phyloP scores from a whole-genome alignment of 2,888 invertebrate genomes.

The Fabriciana adippe region DNA sequence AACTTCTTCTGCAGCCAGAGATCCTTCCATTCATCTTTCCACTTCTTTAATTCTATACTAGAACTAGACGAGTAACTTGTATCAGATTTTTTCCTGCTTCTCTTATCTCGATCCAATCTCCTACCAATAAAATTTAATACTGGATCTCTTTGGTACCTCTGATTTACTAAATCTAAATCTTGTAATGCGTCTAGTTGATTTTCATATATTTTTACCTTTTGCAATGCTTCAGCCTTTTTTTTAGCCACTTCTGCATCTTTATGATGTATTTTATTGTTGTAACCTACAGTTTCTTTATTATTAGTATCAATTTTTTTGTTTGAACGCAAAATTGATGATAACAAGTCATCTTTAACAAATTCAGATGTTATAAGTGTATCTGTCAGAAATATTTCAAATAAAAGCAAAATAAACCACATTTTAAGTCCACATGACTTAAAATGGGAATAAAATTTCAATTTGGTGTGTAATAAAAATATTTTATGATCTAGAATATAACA shows the following conservation, averaged over 20 bases:
- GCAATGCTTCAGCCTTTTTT: constrained; percentile 33
- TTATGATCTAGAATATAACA: constrained; percentile 38
- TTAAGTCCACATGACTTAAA: constrained; percentile 45
- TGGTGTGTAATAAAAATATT: constrained; percentile 28
- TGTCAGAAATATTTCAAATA: constrained; percentile 37
- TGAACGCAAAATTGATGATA: constrained; percentile 36
- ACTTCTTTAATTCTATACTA: constrained; percentile 46
- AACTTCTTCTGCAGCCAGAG: constrained; percentile 49
- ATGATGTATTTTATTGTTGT: constrained; percentile 18
- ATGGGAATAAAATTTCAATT: constrained; percentile 23
- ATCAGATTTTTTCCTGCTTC: constrained; percentile 31
- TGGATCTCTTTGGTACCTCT: constrained; percentile 51
- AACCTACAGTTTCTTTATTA: constrained; percentile 11
- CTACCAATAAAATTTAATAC: constrained; percentile 37
- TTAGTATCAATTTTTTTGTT: not conserved
- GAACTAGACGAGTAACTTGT: constrained; percentile 44
- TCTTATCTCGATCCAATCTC: constrained; percentile 43
- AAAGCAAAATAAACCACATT: constrained; percentile 46
- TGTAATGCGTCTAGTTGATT: constrained; percentile 19
- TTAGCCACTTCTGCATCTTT: constrained; percentile 22
- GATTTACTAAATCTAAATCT: constrained; percentile 20
- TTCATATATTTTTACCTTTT: constrained; percentile 25
- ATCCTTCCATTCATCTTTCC: constrained; percentile 51
- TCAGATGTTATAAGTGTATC: constrained; percentile 42
- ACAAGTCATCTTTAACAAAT: constrained; percentile 42